A percentile compares a stretch with the other conserved stretches of the same genome.
phyloP scores from a whole-genome alignment of 2,797 vertebrate genomes.

The Oryzias dopingdopingensis region DNA sequence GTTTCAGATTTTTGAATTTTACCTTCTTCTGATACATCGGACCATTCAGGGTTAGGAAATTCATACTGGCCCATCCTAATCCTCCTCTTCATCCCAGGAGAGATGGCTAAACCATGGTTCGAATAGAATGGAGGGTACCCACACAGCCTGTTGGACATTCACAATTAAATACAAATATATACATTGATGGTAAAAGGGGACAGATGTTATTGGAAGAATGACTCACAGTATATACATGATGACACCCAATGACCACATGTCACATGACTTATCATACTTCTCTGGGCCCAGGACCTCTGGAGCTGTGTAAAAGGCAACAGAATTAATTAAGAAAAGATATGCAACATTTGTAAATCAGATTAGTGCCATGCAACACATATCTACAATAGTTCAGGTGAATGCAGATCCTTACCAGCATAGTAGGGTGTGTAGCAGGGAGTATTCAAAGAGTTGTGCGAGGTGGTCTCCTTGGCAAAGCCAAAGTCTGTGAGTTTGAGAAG shows the following conservation, averaged over 20 bases:
- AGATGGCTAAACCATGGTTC: slow-evolving; percentile 96
- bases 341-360: too few species aligned
- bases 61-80: slow-evolving; percentile 97
- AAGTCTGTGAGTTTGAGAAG: slow-evolving; percentile 97
- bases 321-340: not conserved
- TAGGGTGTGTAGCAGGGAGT: slow-evolving; percentile 98
- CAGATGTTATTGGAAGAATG: fast-evolving
- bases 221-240: slow-evolving; percentile 99
- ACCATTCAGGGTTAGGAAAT: slow-evolving; percentile 96
- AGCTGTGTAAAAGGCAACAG: slow-evolving; percentile 69
- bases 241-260: slow-evolving; percentile 99
- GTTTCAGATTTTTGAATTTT: slow-evolving; percentile 5
- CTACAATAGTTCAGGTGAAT: not conserved
- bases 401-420: slow-evolving; percentile 89
- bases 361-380: not conserved
- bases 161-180: slow-evolving; percentile 6
- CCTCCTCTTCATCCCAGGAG: slow-evolving; percentile 95
- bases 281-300: slow-evolving; percentile 96
- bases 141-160: slow-evolving; percentile 80
- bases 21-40: slow-evolving; percentile 97
- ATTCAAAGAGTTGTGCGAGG: slow-evolving; percentile 93
- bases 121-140: slow-evolving; percentile 98
- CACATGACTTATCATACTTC: slow-evolving; percentile 98
- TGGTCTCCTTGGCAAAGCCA: slow-evolving; percentile 98
- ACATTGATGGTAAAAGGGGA: not conserved